A percentile compares a stretch with the other conserved stretches of the same genome.
phyloP scores from a whole-genome alignment of 1,140 invertebrate species.

The Thaumetopoea pityocampa region DNA sequence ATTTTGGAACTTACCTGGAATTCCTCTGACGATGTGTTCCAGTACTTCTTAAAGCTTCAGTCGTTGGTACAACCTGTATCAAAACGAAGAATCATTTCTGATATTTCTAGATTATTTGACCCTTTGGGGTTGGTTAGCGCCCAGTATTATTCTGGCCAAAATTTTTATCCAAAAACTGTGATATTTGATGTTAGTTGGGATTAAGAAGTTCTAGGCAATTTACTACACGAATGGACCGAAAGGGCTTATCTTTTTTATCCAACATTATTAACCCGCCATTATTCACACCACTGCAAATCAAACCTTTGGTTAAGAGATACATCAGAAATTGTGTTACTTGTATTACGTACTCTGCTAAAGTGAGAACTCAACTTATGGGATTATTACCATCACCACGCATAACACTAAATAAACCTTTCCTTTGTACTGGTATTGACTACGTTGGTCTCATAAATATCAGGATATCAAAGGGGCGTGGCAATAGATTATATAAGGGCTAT shows the following conservation, averaged over 20 bases:
- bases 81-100: conserved; percentile 11
- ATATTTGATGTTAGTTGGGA: no score
- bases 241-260: neutral
- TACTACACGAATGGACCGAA: neutral
- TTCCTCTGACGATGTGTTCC: conserved; percentile 7
- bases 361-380: no score
- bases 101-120: conserved; percentile 12
- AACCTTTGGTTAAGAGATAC: no score
- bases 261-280: neutral
- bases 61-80: conserved; percentile 4
- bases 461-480: no score
- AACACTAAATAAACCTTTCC: no score
- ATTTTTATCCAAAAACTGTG: conserved; percentile 36
- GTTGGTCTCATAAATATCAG: no score
- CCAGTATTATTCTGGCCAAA: conserved; percentile 33
- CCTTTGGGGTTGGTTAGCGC: conserved; percentile 31
- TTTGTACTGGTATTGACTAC: no score
- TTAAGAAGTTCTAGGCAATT: neutral
- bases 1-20: conserved; percentile 23
- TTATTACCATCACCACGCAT: no score
- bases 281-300: neutral
- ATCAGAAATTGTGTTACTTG: no score
- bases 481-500: no score
- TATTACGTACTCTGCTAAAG: no score
- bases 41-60: conserved; percentile 4